Evolutionary conservation across 2,113 vertebrate genomes (phyloP).

Genomic region (Bettongia penicillata): DNA sequence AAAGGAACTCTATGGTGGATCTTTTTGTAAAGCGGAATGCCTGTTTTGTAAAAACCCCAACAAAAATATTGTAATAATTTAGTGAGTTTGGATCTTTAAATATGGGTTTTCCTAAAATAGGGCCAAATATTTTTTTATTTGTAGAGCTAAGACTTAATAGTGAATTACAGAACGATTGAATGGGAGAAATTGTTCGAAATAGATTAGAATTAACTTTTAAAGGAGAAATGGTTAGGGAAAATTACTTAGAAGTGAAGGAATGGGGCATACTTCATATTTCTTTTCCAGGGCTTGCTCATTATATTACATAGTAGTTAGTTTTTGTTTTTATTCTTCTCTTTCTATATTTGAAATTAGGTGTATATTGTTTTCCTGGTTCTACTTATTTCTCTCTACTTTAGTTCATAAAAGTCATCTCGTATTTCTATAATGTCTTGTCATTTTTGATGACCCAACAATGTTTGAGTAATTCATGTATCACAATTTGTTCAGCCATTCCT

Average conservation of each 20-base stretch:
- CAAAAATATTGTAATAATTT: background rate
- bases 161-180: conserved; percentile 9
- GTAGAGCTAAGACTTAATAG: background rate
- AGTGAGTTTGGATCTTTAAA: conserved; percentile 25
- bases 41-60: conserved; percentile 32
- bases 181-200: conserved; percentile 11
- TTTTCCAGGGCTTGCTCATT: background rate
- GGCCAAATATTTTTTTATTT: background rate
- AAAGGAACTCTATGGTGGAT: conserved; percentile 28
- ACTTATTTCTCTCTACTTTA: background rate
- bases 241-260: background rate
- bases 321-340: background rate
- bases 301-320: background rate
- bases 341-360: background rate
- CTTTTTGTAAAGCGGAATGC: background rate
- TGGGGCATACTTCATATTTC: no score
- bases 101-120: conserved; percentile 44
- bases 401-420: background rate
- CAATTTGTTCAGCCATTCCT: background rate
- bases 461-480: background rate
- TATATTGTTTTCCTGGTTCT: background rate
- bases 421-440: background rate
- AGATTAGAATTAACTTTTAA: conserved; percentile 38
- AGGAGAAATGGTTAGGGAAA: background rate
- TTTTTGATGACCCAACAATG: background rate